A percentile compares a stretch with the other conserved stretches of the same genome.
phyloP scores from a whole-genome alignment of 2,888 invertebrate species.

The Hydrotaea cyrtoneurina region DNA sequence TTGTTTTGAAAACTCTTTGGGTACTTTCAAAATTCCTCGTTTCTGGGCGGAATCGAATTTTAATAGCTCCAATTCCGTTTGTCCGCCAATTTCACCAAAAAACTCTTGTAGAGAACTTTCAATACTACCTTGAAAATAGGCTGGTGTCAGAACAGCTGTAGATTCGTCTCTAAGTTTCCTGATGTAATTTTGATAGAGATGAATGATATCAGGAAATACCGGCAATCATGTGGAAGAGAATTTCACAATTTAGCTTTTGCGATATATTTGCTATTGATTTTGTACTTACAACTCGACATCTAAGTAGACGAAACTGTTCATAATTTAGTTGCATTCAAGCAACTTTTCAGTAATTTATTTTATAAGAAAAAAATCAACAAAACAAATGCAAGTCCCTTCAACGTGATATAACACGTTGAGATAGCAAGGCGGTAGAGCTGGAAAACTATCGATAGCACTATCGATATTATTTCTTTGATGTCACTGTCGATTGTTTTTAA shows the following conservation, averaged over 20 bases:
- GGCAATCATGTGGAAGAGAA: constrained; percentile 10
- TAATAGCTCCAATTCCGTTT: constrained; percentile 82
- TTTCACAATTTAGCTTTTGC: constrained; percentile 20
- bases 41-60: constrained; percentile 81
- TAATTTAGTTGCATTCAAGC: constrained; percentile 70
- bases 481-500: too few relatives aligned
- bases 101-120: constrained; percentile 81
- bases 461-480: too few relatives aligned
- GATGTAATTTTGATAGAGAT: constrained; percentile 35
- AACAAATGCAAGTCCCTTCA: too few relatives aligned
- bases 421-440: too few relatives aligned
- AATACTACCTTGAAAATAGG: constrained; percentile 84
- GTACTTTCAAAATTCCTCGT: constrained; percentile 83
- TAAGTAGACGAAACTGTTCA: constrained; percentile 82
- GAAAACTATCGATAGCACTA: too few relatives aligned
- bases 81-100: constrained; percentile 84
- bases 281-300: constrained; percentile 83
- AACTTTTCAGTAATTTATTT: constrained; percentile 42
- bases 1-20: constrained; percentile 82
- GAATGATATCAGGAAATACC: background rate
- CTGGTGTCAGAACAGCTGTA: constrained; percentile 80
- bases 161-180: constrained; percentile 81
- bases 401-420: too few relatives aligned
- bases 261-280: too few relatives aligned
- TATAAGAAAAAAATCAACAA: background rate